A percentile compares a stretch with the other conserved stretches of the same genome.
phyloP scores from a whole-genome alignment of 2,888 invertebrate genomes.

The Sphaerophoria rueppellii region DNA sequence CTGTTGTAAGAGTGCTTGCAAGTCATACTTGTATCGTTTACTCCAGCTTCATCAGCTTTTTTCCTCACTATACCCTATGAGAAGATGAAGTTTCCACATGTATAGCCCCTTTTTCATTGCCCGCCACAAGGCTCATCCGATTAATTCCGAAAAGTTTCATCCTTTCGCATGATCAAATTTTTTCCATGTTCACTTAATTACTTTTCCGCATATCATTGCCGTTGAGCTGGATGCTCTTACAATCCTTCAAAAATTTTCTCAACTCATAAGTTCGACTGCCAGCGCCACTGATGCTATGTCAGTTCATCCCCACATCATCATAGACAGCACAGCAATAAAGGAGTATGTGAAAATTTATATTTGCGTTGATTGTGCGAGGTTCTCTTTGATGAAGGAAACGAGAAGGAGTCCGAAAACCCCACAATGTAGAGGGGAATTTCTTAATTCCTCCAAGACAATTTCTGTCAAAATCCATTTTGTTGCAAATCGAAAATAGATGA shows the following conservation, averaged over 20 bases:
- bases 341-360: conserved; percentile 19
- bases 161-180: conserved; percentile 72
- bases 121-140: conserved; percentile 62
- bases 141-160: conserved; percentile 73
- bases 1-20: conserved; percentile 44
- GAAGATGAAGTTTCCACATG: background rate
- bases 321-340: conserved; percentile 21
- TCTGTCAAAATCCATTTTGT: background rate
- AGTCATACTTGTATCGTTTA: conserved; percentile 53
- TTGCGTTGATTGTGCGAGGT: conserved; percentile 22
- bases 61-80: background rate
- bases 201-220: conserved; percentile 72
- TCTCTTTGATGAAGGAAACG: conserved; percentile 16
- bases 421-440: conserved; percentile 7
- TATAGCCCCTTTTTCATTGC: background rate
- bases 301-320: conserved; percentile 52
- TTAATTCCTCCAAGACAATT: background rate
- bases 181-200: conserved; percentile 73
- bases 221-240: conserved; percentile 24
- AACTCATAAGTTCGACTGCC: conserved; percentile 17
- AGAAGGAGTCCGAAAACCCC: conserved; percentile 7
- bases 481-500: background rate
- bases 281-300: conserved; percentile 14
- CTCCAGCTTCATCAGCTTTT: background rate
- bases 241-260: background rate